Evolutionary conservation across 2,797 vertebrate species (phyloP).

Genomic region (Salarias fasciatus): DNA sequence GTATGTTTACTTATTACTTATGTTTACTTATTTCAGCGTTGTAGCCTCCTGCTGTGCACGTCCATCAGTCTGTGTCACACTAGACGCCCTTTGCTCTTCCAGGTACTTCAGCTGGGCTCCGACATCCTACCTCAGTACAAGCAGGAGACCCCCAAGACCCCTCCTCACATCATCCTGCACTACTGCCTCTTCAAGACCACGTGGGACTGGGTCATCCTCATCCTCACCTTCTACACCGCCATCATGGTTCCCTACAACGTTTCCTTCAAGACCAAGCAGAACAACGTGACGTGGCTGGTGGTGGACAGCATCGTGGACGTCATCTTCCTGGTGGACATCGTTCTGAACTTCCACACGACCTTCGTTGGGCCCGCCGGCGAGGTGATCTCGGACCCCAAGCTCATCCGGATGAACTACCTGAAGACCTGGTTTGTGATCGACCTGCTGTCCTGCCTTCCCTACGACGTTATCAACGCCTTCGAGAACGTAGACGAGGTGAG

Average conservation of each 20-base stretch:
- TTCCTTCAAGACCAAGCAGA: conserved; percentile 99
- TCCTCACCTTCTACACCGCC: conserved; percentile 99
- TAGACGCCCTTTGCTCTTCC: conserved; percentile 25
- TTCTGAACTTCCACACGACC: conserved; percentile 98
- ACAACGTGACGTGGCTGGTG: conserved; percentile 98
- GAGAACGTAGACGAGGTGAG: conserved; percentile 99
- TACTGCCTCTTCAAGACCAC: conserved; percentile 99
- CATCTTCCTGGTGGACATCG: conserved; percentile 98
- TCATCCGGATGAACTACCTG: conserved; percentile 99
- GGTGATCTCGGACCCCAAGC: conserved; percentile 98
- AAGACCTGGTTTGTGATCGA: conserved; percentile 99
- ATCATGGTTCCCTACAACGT: conserved; percentile 99
- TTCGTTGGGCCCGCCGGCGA: conserved; percentile 98
- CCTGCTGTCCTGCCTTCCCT: conserved; percentile 96
- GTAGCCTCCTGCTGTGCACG: neutral
- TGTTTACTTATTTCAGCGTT: too few relatives aligned
- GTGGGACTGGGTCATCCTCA: conserved; percentile 99
- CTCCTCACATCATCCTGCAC: conserved; percentile 98
- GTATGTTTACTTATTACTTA: too few relatives aligned
- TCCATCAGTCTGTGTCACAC: conserved; percentile 5
- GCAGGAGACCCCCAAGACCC: conserved; percentile 99
- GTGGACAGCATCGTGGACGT: conserved; percentile 99
- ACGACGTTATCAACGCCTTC: conserved; percentile 99
- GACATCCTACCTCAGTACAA: conserved; percentile 99
- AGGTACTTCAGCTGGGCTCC: conserved; percentile 98